Evolutionary conservation across 2,888 invertebrate species (phyloP).

Genomic region (Macropis europaea): DNA sequence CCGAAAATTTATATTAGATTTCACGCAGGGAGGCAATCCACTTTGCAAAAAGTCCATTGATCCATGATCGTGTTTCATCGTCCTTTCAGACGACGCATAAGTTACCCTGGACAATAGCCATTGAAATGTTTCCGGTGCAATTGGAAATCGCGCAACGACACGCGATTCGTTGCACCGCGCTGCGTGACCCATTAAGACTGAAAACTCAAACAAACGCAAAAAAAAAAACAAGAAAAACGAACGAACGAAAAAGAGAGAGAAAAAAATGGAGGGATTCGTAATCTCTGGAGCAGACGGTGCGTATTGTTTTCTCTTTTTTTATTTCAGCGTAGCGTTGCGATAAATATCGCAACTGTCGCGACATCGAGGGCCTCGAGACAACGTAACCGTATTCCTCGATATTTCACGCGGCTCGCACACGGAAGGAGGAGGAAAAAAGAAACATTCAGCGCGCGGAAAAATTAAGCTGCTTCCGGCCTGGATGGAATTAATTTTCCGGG

Average conservation of each 20-base stretch:
- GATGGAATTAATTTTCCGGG: not conserved
- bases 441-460: not conserved
- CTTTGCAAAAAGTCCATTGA: constrained; percentile 3
- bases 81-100: not conserved
- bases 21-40: not conserved
- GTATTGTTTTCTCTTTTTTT: constrained; percentile 11
- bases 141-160: constrained; percentile 21
- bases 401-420: too few relatives aligned
- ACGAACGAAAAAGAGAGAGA: not conserved
- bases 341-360: constrained; percentile 15
- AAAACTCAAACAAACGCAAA: too few relatives aligned
- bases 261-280: not conserved
- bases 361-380: too few relatives aligned
- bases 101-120: not conserved
- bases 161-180: too few relatives aligned
- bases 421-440: not conserved
- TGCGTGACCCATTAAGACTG: constrained; percentile 9
- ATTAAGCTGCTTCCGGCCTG: not conserved
- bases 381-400: too few relatives aligned
- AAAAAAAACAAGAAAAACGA: too few relatives aligned
- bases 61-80: not conserved
- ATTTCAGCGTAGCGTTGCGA: not conserved
- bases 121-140: not conserved
- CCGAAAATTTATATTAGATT: too few relatives aligned
- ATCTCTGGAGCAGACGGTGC: not conserved